phyloP scores from a whole-genome alignment of 1,140 invertebrate species.

The Oryzaephilus surinamensis region DNA sequence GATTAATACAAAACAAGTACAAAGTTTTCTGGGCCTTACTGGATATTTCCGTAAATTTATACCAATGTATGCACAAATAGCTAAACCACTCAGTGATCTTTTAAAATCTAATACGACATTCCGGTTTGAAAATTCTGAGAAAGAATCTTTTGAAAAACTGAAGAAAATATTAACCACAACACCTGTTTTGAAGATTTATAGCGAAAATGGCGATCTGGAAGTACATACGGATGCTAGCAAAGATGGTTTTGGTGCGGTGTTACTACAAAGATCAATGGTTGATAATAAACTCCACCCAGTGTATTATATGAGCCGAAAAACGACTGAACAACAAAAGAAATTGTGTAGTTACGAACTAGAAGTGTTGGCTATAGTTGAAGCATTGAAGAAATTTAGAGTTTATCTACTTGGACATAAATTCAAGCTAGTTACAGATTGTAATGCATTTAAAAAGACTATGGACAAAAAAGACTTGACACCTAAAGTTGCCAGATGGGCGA shows the following conservation, averaged over 20 bases:
- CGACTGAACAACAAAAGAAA: slow-evolving; percentile 19
- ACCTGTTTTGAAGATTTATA: slow-evolving; percentile 30
- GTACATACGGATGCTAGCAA: slow-evolving; percentile 22
- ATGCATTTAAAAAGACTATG: slow-evolving; percentile 24
- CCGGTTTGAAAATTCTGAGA: not conserved
- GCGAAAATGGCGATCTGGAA: slow-evolving; percentile 19
- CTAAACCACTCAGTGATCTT: slow-evolving; percentile 5
- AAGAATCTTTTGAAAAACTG: not conserved
- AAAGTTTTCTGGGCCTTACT: slow-evolving; percentile 8
- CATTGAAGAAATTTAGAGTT: slow-evolving; percentile 32
- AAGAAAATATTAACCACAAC: not conserved
- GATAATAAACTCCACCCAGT: slow-evolving; percentile 37
- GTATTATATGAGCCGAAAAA: slow-evolving; percentile 33
- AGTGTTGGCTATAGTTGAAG: slow-evolving; percentile 30
- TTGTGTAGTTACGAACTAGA: slow-evolving; percentile 39
- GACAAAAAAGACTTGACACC: slow-evolving; percentile 28
- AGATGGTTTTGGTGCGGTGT: slow-evolving; percentile 25
- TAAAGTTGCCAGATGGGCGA: slow-evolving; percentile 18
- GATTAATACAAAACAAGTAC: slow-evolving; percentile 6
- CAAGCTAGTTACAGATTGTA: slow-evolving; percentile 33
- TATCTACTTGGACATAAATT: slow-evolving; percentile 35
- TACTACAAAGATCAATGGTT: slow-evolving; percentile 26
- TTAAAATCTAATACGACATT: not conserved
- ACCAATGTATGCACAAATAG: slow-evolving; percentile 6
- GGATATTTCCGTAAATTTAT: slow-evolving; percentile 25